phyloP scores from a whole-genome alignment of 2,113 vertebrate species.

The Marmota flaviventris region DNA sequence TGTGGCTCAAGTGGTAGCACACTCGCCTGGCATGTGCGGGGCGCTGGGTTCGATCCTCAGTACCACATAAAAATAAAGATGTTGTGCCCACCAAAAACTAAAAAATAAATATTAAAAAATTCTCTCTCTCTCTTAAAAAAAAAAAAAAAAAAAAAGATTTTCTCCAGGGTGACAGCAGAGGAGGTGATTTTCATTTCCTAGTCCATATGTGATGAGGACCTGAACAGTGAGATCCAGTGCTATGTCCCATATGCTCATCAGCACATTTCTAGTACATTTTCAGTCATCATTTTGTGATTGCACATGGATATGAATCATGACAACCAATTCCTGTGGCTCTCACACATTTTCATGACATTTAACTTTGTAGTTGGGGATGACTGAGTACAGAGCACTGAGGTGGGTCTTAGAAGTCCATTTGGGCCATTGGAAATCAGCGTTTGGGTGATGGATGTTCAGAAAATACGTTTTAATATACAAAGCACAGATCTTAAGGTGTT shows the following conservation, averaged over 20 bases:
- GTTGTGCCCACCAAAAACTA: no score
- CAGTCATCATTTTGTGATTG: not conserved
- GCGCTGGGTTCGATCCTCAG: no score
- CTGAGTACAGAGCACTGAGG: not conserved
- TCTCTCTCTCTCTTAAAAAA: not conserved
- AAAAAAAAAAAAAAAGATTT: not conserved
- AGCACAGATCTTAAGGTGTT: not conserved
- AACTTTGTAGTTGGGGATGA: not conserved
- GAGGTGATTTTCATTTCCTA: not conserved
- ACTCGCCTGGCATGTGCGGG: no score
- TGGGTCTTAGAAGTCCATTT: not conserved
- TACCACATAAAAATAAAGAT: no score
- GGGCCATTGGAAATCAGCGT: not conserved
- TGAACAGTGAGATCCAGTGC: not conserved
- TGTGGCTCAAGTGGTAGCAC: no score
- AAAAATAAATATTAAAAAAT: no score
- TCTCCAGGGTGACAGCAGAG: not conserved
- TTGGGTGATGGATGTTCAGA: not conserved
- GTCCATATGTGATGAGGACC: not conserved
- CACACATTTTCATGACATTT: not conserved
- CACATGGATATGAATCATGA: not conserved
- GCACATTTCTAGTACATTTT: not conserved
- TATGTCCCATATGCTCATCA: not conserved
- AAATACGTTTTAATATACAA: not conserved
- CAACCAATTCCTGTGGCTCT: not conserved